A percentile compares a stretch with the other conserved stretches of the same genome.
Evolutionary conservation across 1,140 invertebrate genomes (phyloP).

Genomic region (Hetaerina americana): DNA sequence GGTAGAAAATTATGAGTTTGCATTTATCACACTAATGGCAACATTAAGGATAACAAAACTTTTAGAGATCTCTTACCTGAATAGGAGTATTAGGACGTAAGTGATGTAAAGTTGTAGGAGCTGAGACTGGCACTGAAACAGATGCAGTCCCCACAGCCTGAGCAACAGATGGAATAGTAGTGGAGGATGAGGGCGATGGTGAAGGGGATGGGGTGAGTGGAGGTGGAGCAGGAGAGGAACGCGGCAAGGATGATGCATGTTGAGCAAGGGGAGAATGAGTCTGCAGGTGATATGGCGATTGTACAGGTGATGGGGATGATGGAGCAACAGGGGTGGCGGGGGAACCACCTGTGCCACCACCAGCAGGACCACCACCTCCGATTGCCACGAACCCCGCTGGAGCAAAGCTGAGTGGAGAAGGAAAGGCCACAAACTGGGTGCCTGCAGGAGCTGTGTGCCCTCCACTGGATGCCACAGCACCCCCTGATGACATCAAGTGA

Average conservation of each 20-base stretch:
- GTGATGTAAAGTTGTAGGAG: neutral
- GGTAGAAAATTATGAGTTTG: too few species aligned
- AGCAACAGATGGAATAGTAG: neutral
- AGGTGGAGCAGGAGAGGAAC: constrained; percentile 9
- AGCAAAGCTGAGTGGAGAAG: neutral
- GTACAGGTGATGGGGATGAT: neutral
- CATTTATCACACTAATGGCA: too few species aligned
- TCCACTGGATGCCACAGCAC: neutral
- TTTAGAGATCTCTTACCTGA: too few species aligned
- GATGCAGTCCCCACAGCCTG: neutral
- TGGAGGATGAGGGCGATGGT: neutral
- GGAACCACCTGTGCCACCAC: constrained; percentile 28
- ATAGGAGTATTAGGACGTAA: neutral
- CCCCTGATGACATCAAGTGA: neutral
- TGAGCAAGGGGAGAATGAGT: neutral
- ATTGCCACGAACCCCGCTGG: neutral
- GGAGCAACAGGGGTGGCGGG: constrained; percentile 23
- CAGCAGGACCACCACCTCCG: neutral
- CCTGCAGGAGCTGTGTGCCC: neutral
- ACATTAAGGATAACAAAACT: too few species aligned
- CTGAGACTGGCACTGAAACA: neutral
- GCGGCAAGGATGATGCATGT: constrained; percentile 3
- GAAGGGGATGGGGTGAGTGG: constrained; percentile 2
- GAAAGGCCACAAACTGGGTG: neutral
- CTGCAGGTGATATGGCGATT: neutral